phyloP scores from a whole-genome alignment of 2,888 invertebrate species.

The Pedicia rivosa region DNA sequence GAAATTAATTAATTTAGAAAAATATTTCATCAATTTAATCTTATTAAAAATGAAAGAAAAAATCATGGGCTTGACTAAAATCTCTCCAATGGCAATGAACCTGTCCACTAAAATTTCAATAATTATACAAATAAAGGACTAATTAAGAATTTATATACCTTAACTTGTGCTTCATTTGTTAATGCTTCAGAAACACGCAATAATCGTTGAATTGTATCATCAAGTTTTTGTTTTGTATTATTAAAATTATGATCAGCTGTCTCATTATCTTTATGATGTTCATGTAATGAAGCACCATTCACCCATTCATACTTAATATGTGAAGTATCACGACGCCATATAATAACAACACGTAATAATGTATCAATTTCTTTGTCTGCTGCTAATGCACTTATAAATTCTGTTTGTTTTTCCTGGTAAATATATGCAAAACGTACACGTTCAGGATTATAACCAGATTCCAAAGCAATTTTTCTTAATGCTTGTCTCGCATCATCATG shows the following conservation, averaged over 20 bases:
- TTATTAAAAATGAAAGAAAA: no score
- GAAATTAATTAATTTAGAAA: no score
- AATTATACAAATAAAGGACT: no score
- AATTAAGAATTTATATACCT: constrained; percentile 35
- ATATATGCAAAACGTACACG: constrained; percentile 79
- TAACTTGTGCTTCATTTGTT: constrained; percentile 61
- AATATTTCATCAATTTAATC: no score
- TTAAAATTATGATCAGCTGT: constrained; percentile 39
- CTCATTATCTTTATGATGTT: constrained; percentile 23
- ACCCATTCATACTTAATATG: constrained; percentile 84
- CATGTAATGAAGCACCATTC: constrained; percentile 24
- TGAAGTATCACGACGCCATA: constrained; percentile 79
- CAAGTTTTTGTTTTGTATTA: constrained; percentile 54
- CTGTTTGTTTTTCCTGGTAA: constrained; percentile 60
- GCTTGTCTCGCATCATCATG: constrained; percentile 38
- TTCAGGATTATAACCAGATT: constrained; percentile 45
- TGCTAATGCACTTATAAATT: constrained; percentile 48
- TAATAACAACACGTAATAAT: constrained; percentile 63
- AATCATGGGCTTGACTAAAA: not conserved
- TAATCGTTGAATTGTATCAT: constrained; percentile 52
- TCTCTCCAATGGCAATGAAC: not conserved
- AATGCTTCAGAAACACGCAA: constrained; percentile 57
- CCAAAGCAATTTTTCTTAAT: constrained; percentile 53
- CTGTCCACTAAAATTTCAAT: no score
- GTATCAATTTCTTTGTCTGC: constrained; percentile 47